phyloP scores from a whole-genome alignment of 2,797 vertebrate genomes.

The Phyllotis vaccarum region DNA sequence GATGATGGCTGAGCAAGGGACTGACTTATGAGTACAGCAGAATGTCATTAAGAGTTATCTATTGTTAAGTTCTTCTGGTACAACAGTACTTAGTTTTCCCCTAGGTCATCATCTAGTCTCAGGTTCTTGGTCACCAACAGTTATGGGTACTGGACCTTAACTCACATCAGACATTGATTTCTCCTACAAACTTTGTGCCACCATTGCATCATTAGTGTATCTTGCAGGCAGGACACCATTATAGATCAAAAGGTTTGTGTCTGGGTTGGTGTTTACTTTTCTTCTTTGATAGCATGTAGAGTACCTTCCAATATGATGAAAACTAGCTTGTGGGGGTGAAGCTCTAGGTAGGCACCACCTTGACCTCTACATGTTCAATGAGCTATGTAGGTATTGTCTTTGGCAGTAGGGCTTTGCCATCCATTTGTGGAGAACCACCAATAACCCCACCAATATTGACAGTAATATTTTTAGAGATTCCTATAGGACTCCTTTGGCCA shows the following conservation, averaged over 20 bases:
- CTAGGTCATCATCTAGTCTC: not conserved
- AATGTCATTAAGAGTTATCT: not conserved
- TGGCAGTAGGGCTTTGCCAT: not conserved
- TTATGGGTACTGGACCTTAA: not conserved
- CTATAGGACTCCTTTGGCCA: no score
- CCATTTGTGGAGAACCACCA: not conserved
- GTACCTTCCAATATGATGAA: not conserved
- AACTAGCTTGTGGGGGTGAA: not conserved
- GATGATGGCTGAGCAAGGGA: not conserved
- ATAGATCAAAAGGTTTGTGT: not conserved
- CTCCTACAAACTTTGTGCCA: not conserved
- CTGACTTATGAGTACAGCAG: not conserved
- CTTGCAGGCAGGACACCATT: not conserved
- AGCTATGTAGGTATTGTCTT: no score
- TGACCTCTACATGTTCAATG: not conserved
- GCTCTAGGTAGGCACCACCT: not conserved
- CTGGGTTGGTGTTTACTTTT: not conserved
- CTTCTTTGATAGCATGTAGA: not conserved
- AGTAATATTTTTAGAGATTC: not conserved
- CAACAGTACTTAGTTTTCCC: not conserved
- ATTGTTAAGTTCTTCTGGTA: not conserved
- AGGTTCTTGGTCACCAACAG: not conserved
- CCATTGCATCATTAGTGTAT: not conserved
- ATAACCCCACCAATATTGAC: not conserved
- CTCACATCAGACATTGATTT: not conserved